A percentile compares a stretch with the other conserved stretches of the same genome.
phyloP scores from a whole-genome alignment of 2,888 invertebrate genomes.

The Perizoma flavofasciatum region DNA sequence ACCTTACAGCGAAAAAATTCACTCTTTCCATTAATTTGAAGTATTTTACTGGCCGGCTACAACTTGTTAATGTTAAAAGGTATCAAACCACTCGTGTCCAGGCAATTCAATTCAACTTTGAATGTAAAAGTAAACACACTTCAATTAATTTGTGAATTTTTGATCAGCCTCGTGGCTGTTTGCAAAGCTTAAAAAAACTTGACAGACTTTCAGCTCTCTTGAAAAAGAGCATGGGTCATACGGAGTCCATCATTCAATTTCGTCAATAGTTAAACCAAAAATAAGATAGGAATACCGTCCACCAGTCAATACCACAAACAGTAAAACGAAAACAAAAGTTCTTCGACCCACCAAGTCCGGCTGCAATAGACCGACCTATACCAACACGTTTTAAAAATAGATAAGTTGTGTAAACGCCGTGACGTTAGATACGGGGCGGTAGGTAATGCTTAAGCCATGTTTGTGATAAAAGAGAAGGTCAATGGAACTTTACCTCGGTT shows the following conservation, averaged over 20 bases:
- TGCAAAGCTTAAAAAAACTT: too few relatives aligned
- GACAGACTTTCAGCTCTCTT: too few relatives aligned
- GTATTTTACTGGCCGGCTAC: too few relatives aligned
- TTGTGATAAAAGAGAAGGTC: conserved; percentile 20
- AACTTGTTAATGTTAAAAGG: too few relatives aligned
- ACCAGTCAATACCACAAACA: neutral
- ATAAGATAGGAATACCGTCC: neutral
- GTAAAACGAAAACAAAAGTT: neutral
- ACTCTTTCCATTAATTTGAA: too few relatives aligned
- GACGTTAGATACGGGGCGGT: conserved; percentile 7
- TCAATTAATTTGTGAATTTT: too few relatives aligned
- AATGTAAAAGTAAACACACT: too few relatives aligned
- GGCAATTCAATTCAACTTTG: too few relatives aligned
- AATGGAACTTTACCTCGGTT: conserved; percentile 19
- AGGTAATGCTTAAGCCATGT: conserved; percentile 2
- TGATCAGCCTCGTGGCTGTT: too few relatives aligned
- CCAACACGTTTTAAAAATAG: conserved; percentile 23
- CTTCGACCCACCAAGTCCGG: neutral
- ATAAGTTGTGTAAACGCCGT: conserved; percentile 18
- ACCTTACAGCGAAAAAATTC: too few relatives aligned
- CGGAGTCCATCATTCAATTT: neutral
- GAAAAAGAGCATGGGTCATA: too few relatives aligned
- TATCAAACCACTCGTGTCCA: too few relatives aligned
- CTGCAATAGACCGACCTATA: conserved; percentile 17
- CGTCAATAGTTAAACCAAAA: neutral